Evolutionary conservation across 2,113 vertebrate genomes (phyloP).

Genomic region (Corythaixoides concolor): DNA sequence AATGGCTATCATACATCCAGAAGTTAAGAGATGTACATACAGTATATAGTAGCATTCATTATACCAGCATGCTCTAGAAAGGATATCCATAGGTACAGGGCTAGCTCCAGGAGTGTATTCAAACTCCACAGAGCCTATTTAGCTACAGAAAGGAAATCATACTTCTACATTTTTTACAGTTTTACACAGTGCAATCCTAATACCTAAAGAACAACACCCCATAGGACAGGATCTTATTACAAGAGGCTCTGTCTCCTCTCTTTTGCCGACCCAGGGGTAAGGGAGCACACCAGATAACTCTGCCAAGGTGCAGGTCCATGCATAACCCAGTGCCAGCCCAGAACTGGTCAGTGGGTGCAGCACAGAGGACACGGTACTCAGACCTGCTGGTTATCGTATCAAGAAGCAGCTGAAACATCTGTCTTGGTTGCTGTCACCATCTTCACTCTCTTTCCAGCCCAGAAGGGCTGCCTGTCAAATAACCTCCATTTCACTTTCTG

Average conservation of each 20-base stretch:
- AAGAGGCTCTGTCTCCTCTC: background rate
- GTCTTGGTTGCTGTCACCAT: background rate
- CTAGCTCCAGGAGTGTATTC: background rate
- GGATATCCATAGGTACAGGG: background rate
- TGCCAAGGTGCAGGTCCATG: background rate
- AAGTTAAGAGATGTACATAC: background rate
- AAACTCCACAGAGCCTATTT: background rate
- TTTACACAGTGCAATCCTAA: background rate
- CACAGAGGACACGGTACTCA: background rate
- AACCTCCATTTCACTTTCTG: background rate
- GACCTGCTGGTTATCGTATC: background rate
- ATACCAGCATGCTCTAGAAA: background rate
- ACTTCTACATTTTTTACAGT: background rate
- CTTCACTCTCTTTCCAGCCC: background rate
- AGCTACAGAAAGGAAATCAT: background rate
- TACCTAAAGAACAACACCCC: background rate
- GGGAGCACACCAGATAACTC: background rate
- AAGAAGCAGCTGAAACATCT: background rate
- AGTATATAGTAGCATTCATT: background rate
- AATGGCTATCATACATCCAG: background rate
- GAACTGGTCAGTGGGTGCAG: background rate
- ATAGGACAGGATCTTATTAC: background rate
- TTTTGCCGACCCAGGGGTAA: background rate
- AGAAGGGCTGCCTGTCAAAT: background rate
- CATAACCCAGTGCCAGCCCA: background rate